These are phyloP conservation scores for Oxygymnocypris stewartii DNA, from an alignment of 2,113 vertebrate species.

Conservation along the genomic window DNA sequence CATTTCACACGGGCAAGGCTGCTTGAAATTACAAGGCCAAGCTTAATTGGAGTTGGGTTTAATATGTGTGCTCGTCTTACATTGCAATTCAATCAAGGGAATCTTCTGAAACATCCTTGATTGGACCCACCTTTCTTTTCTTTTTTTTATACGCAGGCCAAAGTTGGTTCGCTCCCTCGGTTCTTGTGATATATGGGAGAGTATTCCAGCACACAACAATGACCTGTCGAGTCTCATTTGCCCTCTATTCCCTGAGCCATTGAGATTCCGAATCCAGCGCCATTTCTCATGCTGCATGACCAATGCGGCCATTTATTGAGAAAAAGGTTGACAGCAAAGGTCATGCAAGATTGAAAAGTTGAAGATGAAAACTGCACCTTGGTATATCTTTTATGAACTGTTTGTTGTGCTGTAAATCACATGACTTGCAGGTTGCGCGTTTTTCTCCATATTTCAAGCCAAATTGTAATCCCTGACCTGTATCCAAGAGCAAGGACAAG, in stretches of 20 bases:
- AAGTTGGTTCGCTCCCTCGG: background rate
- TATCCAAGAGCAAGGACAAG: background rate
- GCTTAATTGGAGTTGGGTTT: conserved; percentile 37
- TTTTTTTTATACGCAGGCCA: background rate
- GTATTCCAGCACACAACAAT: conserved; percentile 29
- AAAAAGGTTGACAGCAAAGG: conserved; percentile 49
- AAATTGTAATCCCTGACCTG: conserved; percentile 27
- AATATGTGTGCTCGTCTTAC: background rate
- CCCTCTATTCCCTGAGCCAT: conserved; percentile 36
- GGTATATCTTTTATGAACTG: conserved; percentile 38
- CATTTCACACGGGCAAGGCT: conserved; percentile 28
- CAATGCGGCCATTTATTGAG: conserved; percentile 31
- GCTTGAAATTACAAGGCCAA: conserved; percentile 1
- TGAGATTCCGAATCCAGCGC: conserved; percentile 30
- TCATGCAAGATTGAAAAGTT: conserved; percentile 53
- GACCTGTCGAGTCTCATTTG: conserved; percentile 48
- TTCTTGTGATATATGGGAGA: conserved; percentile 25
- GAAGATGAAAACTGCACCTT: conserved; percentile 42
- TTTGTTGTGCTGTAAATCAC: conserved; percentile 36
- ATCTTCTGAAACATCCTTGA: conserved; percentile 25
- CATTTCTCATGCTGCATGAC: conserved; percentile 32
- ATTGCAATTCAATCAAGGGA: conserved; percentile 16
- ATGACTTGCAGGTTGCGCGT: conserved; percentile 32
- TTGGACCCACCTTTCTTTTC: background rate
- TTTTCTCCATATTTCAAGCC: conserved; percentile 19